Percentiles rank a stretch among this genome's conserved stretches.
These are phyloP conservation scores for Epinephelus awoara DNA, from an alignment of 2,797 vertebrate species.

Conservation along the genomic window DNA sequence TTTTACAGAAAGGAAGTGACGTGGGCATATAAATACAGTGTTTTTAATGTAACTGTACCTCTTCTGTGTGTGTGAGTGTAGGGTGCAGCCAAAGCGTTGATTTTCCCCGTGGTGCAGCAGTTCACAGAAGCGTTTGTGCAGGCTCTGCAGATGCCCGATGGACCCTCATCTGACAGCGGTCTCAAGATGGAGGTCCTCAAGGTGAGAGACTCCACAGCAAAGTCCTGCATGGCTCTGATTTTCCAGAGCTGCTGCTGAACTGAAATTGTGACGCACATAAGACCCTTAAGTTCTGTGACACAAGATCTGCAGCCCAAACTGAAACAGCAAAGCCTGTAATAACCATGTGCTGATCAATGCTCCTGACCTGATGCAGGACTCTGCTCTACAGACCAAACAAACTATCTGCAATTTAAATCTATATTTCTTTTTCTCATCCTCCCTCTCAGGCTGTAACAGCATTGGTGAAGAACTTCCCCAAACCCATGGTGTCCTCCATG, in stretches of 20 bases:
- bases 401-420: too few relatives aligned
- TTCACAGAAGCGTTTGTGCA: constrained; percentile 98
- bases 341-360: too few relatives aligned
- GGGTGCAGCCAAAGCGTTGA: constrained; percentile 96
- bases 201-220: constrained; percentile 77
- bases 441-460: constrained; percentile 93
- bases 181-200: constrained; percentile 99
- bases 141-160: constrained; percentile 96
- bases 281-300: too few relatives aligned
- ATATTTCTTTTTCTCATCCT: constrained; percentile 2
- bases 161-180: constrained; percentile 95
- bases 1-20: neutral
- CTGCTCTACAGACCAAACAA: too few relatives aligned
- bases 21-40: too few relatives aligned
- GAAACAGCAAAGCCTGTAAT: too few relatives aligned
- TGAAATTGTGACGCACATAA: too few relatives aligned
- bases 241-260: too few relatives aligned
- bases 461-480: constrained; percentile 98
- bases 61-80: constrained; percentile 52
- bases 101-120: constrained; percentile 98
- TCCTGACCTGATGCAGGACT: too few relatives aligned
- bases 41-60: neutral
- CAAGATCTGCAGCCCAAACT: too few relatives aligned
- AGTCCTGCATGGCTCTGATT: too few relatives aligned
- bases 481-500: constrained; percentile 98